Evolutionary conservation across 2,888 invertebrate genomes (phyloP).

Genomic region (Agriotes lineatus): DNA sequence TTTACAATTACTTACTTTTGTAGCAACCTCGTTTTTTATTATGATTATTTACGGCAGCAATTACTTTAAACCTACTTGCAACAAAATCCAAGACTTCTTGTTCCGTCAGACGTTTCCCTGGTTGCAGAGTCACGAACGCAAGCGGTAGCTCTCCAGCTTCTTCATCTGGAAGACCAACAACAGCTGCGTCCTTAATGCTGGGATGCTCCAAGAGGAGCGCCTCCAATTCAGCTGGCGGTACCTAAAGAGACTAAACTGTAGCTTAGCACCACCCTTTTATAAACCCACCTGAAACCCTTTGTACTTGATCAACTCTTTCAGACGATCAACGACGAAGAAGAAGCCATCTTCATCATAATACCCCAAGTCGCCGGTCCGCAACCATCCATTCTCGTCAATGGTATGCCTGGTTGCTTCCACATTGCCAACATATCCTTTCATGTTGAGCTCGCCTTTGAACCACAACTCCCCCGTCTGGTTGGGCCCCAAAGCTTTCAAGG

Average conservation of each 20-base stretch:
- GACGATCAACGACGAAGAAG: slow-evolving; percentile 83
- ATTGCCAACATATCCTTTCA: slow-evolving; percentile 81
- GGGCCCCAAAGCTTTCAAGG: slow-evolving; percentile 68
- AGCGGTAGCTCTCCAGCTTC: slow-evolving; percentile 80
- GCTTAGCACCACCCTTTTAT: background rate
- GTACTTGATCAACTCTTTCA: slow-evolving; percentile 90
- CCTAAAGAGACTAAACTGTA: slow-evolving; percentile 50
- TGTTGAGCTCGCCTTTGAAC: slow-evolving; percentile 74
- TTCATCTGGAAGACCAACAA: slow-evolving; percentile 82
- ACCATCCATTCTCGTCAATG: slow-evolving; percentile 80
- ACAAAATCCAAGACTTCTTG: slow-evolving; percentile 64
- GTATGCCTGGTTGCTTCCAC: slow-evolving; percentile 72
- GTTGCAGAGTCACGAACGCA: slow-evolving; percentile 80
- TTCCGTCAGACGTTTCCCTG: slow-evolving; percentile 67
- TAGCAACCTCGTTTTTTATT: too few relatives aligned
- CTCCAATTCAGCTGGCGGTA: slow-evolving; percentile 90
- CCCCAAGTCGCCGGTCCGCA: slow-evolving; percentile 83
- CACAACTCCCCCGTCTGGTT: slow-evolving; percentile 82
- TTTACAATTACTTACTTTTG: too few relatives aligned
- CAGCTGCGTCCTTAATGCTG: slow-evolving; percentile 82
- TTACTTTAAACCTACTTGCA: slow-evolving; percentile 60
- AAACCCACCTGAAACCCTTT: slow-evolving; percentile 79
- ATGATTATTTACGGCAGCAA: too few relatives aligned
- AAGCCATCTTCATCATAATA: slow-evolving; percentile 80
- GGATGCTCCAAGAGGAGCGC: slow-evolving; percentile 80